Conservation (phyloP, 2,888 invertebrate genomes). For the Sminthurides aquaticus region DNA sequence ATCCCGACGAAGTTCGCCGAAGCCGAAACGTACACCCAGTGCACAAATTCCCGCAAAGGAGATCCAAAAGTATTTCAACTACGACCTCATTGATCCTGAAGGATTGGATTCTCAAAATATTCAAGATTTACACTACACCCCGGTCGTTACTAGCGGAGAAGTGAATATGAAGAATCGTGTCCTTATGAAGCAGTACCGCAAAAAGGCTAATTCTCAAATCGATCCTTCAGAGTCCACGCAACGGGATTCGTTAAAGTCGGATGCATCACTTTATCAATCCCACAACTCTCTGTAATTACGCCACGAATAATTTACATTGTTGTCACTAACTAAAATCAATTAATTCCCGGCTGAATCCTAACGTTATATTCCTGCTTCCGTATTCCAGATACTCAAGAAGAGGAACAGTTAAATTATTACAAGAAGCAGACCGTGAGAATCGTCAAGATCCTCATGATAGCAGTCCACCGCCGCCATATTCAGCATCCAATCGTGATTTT, state of each 20-base stretch:
- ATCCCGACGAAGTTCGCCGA: constrained; percentile 46
- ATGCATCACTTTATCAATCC: too few species aligned
- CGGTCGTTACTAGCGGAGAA: constrained; percentile 55
- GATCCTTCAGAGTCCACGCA: too few species aligned
- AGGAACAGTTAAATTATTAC: too few species aligned
- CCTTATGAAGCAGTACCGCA: constrained; percentile 23
- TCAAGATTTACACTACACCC: neutral
- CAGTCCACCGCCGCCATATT: constrained; percentile 51
- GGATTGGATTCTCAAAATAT: constrained; percentile 60
- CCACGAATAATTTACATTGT: too few species aligned
- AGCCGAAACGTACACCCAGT: constrained; percentile 55
- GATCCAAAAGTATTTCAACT: constrained; percentile 77
- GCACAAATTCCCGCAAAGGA: constrained; percentile 69
- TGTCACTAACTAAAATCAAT: too few species aligned
- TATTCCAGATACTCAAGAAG: too few species aligned
- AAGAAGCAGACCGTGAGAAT: neutral
- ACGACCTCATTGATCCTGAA: constrained; percentile 75
- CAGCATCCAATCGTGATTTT: constrained; percentile 45
- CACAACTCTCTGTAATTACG: too few species aligned
- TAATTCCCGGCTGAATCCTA: too few species aligned
- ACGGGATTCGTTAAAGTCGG: too few species aligned
- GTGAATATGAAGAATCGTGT: constrained; percentile 22
- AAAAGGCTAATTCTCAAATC: neutral
- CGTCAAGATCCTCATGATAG: constrained; percentile 33
- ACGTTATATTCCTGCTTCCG: too few species aligned